Conservation (phyloP, 1,140 invertebrate species). For the Scaptomyza hsui region DNA sequence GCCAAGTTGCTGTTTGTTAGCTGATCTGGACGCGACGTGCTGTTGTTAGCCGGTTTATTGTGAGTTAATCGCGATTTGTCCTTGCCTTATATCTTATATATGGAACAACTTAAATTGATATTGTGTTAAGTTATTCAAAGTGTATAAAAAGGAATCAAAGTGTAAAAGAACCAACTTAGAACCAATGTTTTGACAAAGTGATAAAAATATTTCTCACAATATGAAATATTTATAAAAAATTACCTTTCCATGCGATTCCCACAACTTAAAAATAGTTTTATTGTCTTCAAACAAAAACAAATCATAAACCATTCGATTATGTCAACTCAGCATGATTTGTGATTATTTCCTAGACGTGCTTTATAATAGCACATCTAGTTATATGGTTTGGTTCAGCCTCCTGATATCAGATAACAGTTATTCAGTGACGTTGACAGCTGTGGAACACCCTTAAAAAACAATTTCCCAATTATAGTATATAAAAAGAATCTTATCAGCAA, state of each 20-base stretch:
- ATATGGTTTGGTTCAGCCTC: slow-evolving; percentile 1
- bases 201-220: background rate
- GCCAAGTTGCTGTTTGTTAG: slow-evolving; percentile 36
- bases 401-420: slow-evolving; percentile 13
- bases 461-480: background rate
- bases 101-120: too few species aligned
- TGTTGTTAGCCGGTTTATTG: slow-evolving; percentile 25
- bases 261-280: background rate
- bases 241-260: background rate
- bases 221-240: background rate
- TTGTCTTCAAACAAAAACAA: background rate
- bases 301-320: background rate
- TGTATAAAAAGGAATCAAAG: background rate
- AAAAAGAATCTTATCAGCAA: slow-evolving; percentile 12
- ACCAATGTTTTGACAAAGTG: background rate
- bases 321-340: slow-evolving; percentile 29
- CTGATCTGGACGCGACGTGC: slow-evolving; percentile 26
- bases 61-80: slow-evolving; percentile 32
- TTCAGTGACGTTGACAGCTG: slow-evolving; percentile 3
- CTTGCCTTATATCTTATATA: background rate
- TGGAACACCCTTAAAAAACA: slow-evolving; percentile 8
- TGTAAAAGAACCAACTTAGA: background rate
- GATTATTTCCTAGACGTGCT: background rate
- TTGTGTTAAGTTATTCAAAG: background rate
- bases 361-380: slow-evolving; percentile 7